Percentiles rank a stretch among this genome's conserved stretches.
These are phyloP conservation scores for Drosophila punjabiensis DNA, from an alignment of 1,140 invertebrate genomes.

Conservation along the genomic window DNA sequence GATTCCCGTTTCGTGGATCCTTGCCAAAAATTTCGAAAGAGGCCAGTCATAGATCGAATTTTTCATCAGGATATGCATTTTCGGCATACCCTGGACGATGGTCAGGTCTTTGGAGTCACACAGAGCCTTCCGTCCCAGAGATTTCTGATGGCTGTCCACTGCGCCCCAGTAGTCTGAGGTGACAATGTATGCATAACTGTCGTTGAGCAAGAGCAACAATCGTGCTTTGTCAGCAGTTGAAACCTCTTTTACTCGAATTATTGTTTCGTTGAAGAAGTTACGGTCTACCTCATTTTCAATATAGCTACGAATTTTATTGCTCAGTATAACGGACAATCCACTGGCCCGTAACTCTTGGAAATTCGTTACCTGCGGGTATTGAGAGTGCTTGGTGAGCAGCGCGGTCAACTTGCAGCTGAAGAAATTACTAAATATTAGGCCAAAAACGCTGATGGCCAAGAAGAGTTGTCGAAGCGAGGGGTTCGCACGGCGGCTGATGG, in stretches of 20 bases:
- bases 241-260: not conserved
- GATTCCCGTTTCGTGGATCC: conserved; percentile 3
- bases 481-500: not conserved
- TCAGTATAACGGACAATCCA: conserved; percentile 5
- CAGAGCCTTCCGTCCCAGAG: not conserved
- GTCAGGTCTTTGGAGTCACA: conserved; percentile 5
- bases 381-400: conserved; percentile 27
- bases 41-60: conserved; percentile 22
- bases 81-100: not conserved
- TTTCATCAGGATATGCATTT: not conserved
- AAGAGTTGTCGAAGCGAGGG: conserved; percentile 29
- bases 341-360: conserved; percentile 45
- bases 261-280: not conserved
- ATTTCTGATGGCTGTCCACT: not conserved
- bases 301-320: too few species aligned
- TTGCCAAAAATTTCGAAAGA: not conserved
- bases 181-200: not conserved
- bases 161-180: not conserved
- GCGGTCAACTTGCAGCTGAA: conserved; percentile 56
- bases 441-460: conserved; percentile 51
- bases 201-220: conserved; percentile 3
- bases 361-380: conserved; percentile 2
- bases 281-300: not conserved
- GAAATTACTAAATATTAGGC: conserved; percentile 38
- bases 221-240: fast-evolving